Base-by-base conservation (phyloP, 2,797 vertebrate genomes). In the Xiphorhynchus erythropygius region DNA sequence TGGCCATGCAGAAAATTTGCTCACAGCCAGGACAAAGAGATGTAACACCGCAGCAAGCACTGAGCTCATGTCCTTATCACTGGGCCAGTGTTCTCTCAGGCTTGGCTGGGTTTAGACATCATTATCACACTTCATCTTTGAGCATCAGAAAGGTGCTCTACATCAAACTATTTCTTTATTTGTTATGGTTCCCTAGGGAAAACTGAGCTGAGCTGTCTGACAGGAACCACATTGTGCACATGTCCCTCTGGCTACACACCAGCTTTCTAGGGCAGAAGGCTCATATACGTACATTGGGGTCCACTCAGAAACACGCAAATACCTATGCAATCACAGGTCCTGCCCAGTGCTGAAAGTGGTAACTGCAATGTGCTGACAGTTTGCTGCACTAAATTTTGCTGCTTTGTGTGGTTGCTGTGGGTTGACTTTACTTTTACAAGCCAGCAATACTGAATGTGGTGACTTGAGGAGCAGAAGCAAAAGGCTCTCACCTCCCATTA, bases 401-500 rank as follows among this genome's bases (percentile, higher is more conserved):
- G 44, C 55, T 90, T 60, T 3, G 1, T 22, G 17, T 47, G 37
- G 55, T 50, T 79, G 42, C n/a, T 39, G 21, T 30, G 25, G 60
- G 55, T 64, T 67, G 47, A 39, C 4, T 2, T 49, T 3, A 60
- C 50, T 77, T 74, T n/a, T 64, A 57, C 50, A 70, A 81, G 63
- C 22, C 52, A 62, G 35, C 39, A 68, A 18, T 10, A 27, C 70
- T 24, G 42, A 49, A 46, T 37, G 35, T 13, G 63, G 28, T 57
- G 84, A 84, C 56, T 32, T 59, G 47, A 76, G 59, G 55, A 62
- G 50, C 10, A 89, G n/a, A 92, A 92, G 64, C 1, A 0, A 85
- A 92, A 86, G 49, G 70, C 91, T 94, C 98, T 98, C 98, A 99
- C 99, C 99, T 98, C 99, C 99, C 99, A 99, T 99, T 96, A 99